Evolutionary conservation across 2,797 vertebrate genomes (phyloP).

Genomic region (Malurus leucopterus): DNA sequence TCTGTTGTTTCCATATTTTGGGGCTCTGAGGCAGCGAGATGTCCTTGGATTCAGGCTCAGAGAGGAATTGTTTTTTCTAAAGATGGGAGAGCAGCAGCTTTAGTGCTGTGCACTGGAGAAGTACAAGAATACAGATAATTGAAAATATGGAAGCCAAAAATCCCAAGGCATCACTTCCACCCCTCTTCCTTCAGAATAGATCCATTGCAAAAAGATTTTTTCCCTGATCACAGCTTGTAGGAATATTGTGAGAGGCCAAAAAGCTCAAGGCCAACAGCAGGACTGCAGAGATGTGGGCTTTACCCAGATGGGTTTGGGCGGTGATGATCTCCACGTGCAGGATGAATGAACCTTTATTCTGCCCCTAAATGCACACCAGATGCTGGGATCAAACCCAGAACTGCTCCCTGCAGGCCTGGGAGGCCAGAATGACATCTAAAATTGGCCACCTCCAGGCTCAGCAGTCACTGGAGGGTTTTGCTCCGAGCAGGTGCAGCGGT

Average conservation of each 20-base stretch:
- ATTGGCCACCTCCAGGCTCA: neutral
- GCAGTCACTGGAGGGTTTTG: neutral
- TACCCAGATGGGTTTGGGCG: neutral
- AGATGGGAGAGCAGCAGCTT: no score
- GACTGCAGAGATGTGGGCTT: accelerated
- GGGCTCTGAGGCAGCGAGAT: no score
- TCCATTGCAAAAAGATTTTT: neutral
- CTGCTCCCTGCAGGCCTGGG: neutral
- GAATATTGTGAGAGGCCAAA: neutral
- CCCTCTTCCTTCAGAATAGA: neutral
- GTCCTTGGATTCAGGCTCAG: no score
- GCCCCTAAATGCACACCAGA: neutral
- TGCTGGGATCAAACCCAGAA: neutral
- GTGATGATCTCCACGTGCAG: neutral
- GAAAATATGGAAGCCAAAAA: no score
- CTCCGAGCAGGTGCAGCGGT: neutral
- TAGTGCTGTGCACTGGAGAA: no score
- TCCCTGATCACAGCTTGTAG: neutral
- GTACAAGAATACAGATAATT: no score
- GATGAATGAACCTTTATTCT: neutral
- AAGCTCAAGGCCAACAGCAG: neutral
- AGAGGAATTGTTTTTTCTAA: no score
- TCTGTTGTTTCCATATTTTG: no score
- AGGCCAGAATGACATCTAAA: neutral
- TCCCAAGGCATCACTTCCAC: neutral